Evolutionary conservation across 2,113 vertebrate species (phyloP).

Genomic region (Rhinolophus sinicus): DNA sequence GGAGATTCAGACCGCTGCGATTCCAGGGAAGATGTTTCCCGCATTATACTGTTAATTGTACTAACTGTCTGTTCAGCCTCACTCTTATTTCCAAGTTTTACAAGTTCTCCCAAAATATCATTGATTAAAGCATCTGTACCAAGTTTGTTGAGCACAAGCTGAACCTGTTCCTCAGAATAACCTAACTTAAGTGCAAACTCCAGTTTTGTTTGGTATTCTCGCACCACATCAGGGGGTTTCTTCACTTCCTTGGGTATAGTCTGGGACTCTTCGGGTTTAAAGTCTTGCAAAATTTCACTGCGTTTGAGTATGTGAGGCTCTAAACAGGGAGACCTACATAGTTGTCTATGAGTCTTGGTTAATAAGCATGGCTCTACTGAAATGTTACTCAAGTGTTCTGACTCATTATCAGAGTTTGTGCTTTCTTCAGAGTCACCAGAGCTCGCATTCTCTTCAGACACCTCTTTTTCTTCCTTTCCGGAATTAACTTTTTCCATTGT

Average conservation of each 20-base stretch:
- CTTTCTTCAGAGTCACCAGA: conserved; percentile 89
- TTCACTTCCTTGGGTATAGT: conserved; percentile 84
- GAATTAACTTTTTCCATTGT: conserved; percentile 90
- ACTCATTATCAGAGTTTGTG: conserved; percentile 89
- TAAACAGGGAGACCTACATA: conserved; percentile 93
- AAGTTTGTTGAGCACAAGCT: conserved; percentile 95
- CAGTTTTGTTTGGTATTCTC: conserved; percentile 96
- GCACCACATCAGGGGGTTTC: conserved; percentile 85
- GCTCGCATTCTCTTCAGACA: conserved; percentile 83
- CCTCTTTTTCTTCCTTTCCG: conserved; percentile 86
- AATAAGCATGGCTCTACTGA: conserved; percentile 82
- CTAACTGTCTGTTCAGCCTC: conserved; percentile 89
- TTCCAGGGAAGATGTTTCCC: conserved; percentile 89
- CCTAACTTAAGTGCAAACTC: conserved; percentile 98
- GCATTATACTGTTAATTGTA: conserved; percentile 79
- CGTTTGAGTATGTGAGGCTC: conserved; percentile 90
- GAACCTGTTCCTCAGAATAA: conserved; percentile 96
- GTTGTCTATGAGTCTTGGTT: conserved; percentile 89
- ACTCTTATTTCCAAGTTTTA: conserved; percentile 96
- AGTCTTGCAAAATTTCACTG: conserved; percentile 88
- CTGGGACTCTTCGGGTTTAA: conserved; percentile 86
- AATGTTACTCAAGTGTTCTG: conserved; percentile 81
- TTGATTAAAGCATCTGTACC: conserved; percentile 97
- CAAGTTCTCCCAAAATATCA: conserved; percentile 97
- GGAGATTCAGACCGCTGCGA: conserved; percentile 92